A percentile compares a stretch with the other conserved stretches of the same genome.
Evolutionary conservation across 2,113 vertebrate genomes (phyloP).

Genomic region (Caranx melampygus): DNA sequence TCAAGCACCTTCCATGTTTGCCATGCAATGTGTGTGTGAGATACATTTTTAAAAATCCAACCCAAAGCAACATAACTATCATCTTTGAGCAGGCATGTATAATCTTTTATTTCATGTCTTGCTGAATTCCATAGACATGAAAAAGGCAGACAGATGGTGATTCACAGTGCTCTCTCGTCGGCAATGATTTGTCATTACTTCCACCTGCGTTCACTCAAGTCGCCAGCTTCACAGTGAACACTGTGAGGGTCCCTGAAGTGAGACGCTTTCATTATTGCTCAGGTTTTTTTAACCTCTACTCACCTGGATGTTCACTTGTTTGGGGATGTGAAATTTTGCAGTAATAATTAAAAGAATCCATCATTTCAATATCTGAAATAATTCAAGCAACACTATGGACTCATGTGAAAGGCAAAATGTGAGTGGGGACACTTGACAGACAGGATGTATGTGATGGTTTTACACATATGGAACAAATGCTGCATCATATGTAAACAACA

Average conservation of each 20-base stretch:
- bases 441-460: not conserved
- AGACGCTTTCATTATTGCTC: not conserved
- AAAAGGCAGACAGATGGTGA: not conserved
- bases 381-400: not conserved
- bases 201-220: not conserved
- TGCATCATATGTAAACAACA: not conserved
- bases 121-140: not conserved
- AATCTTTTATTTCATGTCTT: not conserved
- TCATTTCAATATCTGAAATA: not conserved
- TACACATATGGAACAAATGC: not conserved
- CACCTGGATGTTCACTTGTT: no score
- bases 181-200: not conserved
- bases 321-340: not conserved
- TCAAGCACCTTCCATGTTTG: not conserved
- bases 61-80: not conserved
- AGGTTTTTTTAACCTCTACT: not conserved
- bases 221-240: not conserved
- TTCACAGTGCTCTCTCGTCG: not conserved
- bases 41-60: no score
- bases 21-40: no score
- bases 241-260: not conserved
- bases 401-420: constrained; percentile 18
- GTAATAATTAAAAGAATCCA: not conserved
- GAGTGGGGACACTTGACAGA: constrained; percentile 31
- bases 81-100: not conserved